Conservation (phyloP, 2,797 vertebrate species). For the Sparus aurata region DNA sequence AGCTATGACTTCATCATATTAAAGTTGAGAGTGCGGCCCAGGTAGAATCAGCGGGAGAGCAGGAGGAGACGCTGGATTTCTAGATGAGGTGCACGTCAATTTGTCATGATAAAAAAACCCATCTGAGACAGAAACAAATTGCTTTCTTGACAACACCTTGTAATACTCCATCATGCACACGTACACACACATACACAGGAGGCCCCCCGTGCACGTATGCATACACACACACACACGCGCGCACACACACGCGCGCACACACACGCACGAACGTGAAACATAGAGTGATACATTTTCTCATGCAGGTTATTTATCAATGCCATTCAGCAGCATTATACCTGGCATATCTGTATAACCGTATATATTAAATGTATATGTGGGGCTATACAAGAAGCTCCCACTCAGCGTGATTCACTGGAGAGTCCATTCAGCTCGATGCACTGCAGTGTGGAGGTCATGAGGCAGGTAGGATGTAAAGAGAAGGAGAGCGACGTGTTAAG, state of each 20-base stretch:
- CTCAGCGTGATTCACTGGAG: constrained; percentile 49
- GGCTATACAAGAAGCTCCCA: constrained; percentile 24
- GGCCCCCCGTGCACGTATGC: constrained; percentile 9
- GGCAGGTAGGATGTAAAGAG: constrained; percentile 37
- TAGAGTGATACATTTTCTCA: constrained; percentile 55
- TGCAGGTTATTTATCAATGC: constrained; percentile 78
- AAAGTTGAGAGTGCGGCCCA: constrained; percentile 62
- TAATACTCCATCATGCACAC: constrained; percentile 79
- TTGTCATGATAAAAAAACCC: constrained; percentile 82
- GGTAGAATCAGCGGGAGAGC: constrained; percentile 48
- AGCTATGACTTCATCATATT: constrained; percentile 79
- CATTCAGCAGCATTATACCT: constrained; percentile 72
- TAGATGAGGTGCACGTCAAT: constrained; percentile 75
- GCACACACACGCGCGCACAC: constrained; percentile 18
- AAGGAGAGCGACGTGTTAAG: constrained; percentile 35
- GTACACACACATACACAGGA: constrained; percentile 19
- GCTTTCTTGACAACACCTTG: constrained; percentile 85
- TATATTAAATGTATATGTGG: constrained; percentile 55
- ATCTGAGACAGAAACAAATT: constrained; percentile 84
- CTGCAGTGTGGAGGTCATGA: constrained; percentile 33
- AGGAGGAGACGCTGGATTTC: constrained; percentile 64
- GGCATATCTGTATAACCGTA: constrained; percentile 72
- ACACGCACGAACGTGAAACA: constrained; percentile 21
- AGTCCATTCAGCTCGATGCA: constrained; percentile 26
- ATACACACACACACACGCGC: constrained; percentile 43